Evolutionary conservation across 2,888 invertebrate genomes (phyloP).

Genomic region (Cephus pulcher): DNA sequence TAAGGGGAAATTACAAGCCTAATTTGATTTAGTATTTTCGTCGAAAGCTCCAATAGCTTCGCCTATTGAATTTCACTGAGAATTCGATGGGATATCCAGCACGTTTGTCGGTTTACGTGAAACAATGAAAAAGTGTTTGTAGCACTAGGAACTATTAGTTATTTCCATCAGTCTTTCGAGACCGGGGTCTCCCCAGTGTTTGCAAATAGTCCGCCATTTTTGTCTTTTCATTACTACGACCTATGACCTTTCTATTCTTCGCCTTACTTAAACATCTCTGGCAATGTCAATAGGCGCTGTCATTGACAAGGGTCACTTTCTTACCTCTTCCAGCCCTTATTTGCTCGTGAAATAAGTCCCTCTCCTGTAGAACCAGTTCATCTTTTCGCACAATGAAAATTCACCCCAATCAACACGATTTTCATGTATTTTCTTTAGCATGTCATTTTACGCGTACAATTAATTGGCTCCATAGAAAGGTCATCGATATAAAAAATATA

Average conservation of each 20-base stretch:
- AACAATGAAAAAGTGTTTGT: not conserved
- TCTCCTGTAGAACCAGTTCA: too few species aligned
- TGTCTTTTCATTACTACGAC: not conserved
- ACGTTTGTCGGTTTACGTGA: not conserved
- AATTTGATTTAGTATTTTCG: not conserved
- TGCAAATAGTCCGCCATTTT: not conserved
- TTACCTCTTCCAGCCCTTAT: too few species aligned
- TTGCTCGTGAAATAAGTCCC: too few species aligned
- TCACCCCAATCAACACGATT: not conserved
- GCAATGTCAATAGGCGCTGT: not conserved
- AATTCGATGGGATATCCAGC: not conserved
- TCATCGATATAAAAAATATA: not conserved
- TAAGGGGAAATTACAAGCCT: not conserved
- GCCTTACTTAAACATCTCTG: not conserved
- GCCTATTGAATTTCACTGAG: not conserved
- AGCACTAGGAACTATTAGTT: not conserved
- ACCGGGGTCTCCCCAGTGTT: not conserved
- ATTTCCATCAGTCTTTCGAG: not conserved
- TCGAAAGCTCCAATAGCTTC: not conserved
- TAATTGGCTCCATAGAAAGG: not conserved
- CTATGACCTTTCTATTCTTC: not conserved
- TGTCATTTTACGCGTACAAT: not conserved
- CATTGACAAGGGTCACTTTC: not conserved
- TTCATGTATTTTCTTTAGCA: not conserved
- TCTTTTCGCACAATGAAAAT: not conserved